These are phyloP conservation scores for Anaspis maculata DNA, from an alignment of 2,888 invertebrate genomes.

Conservation along the genomic window DNA sequence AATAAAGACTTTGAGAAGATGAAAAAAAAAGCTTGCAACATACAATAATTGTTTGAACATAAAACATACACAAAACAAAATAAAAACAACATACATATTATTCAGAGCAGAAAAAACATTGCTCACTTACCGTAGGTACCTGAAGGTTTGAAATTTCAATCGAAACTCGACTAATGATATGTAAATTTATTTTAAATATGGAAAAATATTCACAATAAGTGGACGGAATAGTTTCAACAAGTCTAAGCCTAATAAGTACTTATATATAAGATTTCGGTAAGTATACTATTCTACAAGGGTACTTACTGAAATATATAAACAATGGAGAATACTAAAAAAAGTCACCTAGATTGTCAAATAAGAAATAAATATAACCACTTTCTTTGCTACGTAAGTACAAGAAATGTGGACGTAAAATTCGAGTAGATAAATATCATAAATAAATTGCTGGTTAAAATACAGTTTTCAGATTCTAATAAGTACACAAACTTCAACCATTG, in stretches of 20 bases:
- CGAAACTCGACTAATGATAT: too few relatives aligned
- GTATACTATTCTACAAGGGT: conserved; percentile 4
- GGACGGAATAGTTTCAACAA: conserved; percentile 1
- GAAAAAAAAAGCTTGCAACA: too few relatives aligned
- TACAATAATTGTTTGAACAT: conserved; percentile 12
- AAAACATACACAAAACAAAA: too few relatives aligned
- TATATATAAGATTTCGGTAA: conserved; percentile 5
- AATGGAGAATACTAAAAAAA: not conserved
- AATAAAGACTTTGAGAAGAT: conserved; percentile 18
- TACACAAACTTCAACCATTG: too few relatives aligned
- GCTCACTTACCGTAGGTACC: too few relatives aligned
- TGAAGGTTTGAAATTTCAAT: too few relatives aligned
- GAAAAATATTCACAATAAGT: conserved; percentile 1
- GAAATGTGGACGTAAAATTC: not conserved
- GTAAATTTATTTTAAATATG: conserved; percentile 2
- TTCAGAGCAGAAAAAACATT: too few relatives aligned
- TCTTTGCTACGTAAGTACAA: too few relatives aligned
- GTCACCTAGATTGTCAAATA: not conserved
- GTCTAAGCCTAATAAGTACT: conserved; percentile 1
- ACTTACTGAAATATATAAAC: conserved; percentile 3
- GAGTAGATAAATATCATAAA: too few relatives aligned
- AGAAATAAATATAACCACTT: conserved; percentile 2
- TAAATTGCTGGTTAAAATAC: too few relatives aligned
- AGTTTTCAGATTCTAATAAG: too few relatives aligned
- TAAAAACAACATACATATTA: too few relatives aligned